These are phyloP conservation scores for Eumeta japonica DNA, from an alignment of 1,140 invertebrate species.

Conservation along the genomic window DNA sequence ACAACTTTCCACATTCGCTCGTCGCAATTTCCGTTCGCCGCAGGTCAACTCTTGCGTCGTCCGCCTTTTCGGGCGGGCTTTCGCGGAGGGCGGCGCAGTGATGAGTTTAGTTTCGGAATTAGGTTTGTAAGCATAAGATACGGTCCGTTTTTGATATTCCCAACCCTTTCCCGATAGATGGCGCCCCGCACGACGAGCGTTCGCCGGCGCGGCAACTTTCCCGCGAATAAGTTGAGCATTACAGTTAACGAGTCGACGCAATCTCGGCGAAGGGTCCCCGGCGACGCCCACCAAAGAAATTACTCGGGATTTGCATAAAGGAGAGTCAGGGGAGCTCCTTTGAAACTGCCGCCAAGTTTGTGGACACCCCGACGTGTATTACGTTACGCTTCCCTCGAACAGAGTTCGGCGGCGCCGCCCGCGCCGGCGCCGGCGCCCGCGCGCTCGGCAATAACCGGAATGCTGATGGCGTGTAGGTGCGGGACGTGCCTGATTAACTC, in stretches of 20 bases:
- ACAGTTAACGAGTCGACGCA: constrained; percentile 26
- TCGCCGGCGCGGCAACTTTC: too few species aligned
- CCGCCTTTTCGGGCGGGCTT: neutral
- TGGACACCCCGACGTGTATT: constrained; percentile 30
- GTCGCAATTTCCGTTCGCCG: constrained; percentile 25
- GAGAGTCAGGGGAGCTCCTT: constrained; percentile 31
- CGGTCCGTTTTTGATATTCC: too few species aligned
- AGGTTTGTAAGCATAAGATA: neutral
- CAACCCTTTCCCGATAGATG: too few species aligned
- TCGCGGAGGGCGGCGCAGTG: neutral
- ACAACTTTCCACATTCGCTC: constrained; percentile 29
- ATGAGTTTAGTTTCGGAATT: neutral
- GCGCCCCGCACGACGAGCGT: too few species aligned
- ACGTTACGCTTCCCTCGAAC: constrained; percentile 24
- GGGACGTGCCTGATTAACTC: too few species aligned
- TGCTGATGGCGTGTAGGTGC: too few species aligned
- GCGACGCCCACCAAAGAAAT: constrained; percentile 34
- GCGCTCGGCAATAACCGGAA: too few species aligned
- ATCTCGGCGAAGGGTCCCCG: constrained; percentile 26
- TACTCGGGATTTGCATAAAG: constrained; percentile 40
- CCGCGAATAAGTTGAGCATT: constrained; percentile 2
- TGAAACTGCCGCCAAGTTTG: constrained; percentile 32
- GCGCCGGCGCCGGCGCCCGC: too few species aligned
- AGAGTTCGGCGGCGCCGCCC: constrained; percentile 13
- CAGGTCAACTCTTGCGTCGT: neutral